phyloP scores from a whole-genome alignment of 2,113 vertebrate species.

The Agapornis roseicollis region DNA sequence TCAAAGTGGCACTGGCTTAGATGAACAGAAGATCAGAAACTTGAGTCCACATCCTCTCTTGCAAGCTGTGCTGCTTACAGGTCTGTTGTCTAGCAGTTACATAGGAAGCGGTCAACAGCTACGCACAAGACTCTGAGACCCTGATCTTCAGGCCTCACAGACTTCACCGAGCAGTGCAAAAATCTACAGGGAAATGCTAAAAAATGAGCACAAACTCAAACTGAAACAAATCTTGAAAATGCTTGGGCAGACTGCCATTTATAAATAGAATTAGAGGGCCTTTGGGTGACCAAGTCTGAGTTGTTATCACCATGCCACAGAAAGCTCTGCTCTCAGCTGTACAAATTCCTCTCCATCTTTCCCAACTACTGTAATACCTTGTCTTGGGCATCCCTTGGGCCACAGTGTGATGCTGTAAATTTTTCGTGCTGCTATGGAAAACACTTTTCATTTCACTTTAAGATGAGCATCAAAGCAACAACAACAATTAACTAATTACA shows the following conservation, averaged over 20 bases:
- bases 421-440: neutral
- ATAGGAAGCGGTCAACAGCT: neutral
- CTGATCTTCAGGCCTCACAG: neutral
- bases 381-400: neutral
- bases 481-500: neutral
- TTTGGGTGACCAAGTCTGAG: neutral
- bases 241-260: neutral
- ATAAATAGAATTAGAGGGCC: neutral
- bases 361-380: neutral
- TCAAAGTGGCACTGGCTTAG: neutral
- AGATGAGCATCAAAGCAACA: neutral
- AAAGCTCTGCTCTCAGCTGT: neutral
- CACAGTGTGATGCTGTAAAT: neutral
- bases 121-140: neutral
- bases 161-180: neutral
- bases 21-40: neutral
- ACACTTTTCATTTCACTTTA: neutral
- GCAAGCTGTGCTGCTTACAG: neutral
- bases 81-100: neutral
- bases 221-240: neutral
- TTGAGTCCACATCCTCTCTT: neutral
- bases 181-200: neutral
- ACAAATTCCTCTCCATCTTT: neutral
- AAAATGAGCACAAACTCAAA: neutral
- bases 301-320: neutral